These are phyloP conservation scores for Cryptosula pallasiana DNA, from an alignment of 2,888 invertebrate genomes.

Conservation along the genomic window DNA sequence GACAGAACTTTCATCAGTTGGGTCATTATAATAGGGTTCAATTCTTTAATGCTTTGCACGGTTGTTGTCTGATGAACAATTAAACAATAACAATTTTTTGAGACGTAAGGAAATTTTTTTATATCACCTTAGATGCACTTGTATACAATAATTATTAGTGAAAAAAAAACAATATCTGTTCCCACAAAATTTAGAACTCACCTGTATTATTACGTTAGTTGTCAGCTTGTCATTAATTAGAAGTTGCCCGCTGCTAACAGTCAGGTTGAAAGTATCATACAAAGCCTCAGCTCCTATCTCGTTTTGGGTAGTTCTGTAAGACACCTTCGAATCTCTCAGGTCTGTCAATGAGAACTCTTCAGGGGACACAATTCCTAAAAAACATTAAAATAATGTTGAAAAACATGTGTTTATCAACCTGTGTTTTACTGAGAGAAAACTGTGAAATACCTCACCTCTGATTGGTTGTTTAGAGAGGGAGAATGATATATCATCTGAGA, in stretches of 20 bases:
- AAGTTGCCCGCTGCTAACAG: constrained; percentile 41
- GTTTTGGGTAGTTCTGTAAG: neutral
- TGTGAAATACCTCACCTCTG: too few species aligned
- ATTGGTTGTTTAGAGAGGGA: neutral
- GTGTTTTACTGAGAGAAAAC: too few species aligned
- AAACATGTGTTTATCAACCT: neutral
- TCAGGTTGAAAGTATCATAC: constrained; percentile 45
- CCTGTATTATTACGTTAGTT: neutral
- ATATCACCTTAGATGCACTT: too few species aligned
- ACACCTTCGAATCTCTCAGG: neutral
- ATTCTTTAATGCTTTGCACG: too few species aligned
- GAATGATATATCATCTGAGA: neutral
- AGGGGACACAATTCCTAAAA: constrained; percentile 18
- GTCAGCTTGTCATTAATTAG: neutral
- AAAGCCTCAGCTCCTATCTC: constrained; percentile 14
- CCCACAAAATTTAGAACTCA: too few species aligned
- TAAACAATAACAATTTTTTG: too few species aligned
- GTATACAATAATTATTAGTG: too few species aligned
- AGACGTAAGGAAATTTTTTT: too few species aligned
- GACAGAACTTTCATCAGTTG: too few species aligned
- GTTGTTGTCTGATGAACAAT: too few species aligned
- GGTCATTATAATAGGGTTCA: too few species aligned
- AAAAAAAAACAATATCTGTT: too few species aligned
- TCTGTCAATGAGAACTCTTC: neutral
- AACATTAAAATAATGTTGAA: neutral